Evolutionary conservation across 2,113 vertebrate species (phyloP).

Genomic region (Pelobates fuscus): DNA sequence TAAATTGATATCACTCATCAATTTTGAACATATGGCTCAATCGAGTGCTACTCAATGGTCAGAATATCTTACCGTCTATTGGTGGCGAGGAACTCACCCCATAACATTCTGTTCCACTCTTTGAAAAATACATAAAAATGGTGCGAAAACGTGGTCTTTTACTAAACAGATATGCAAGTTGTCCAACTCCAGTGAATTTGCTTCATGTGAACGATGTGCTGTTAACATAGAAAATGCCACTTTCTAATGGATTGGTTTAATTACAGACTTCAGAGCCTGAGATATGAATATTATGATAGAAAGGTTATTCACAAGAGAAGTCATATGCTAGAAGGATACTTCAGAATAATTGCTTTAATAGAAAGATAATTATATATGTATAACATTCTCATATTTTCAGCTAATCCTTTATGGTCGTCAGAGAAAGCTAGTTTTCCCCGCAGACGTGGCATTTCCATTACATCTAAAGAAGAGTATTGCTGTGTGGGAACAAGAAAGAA

Average conservation of each 20-base stretch:
- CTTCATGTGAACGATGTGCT: conserved; percentile 24
- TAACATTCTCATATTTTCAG: conserved; percentile 47
- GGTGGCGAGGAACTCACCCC: too few relatives aligned
- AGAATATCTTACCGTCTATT: too few relatives aligned
- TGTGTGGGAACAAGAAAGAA: conserved; percentile 1
- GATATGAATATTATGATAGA: conserved; percentile 50
- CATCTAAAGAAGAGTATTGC: conserved; percentile 27
- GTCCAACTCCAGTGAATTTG: conserved; percentile 18
- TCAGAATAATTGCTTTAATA: conserved; percentile 51
- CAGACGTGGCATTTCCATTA: conserved; percentile 43
- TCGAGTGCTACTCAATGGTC: too few relatives aligned
- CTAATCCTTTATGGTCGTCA: conserved; percentile 45
- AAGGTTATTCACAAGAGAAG: conserved; percentile 45
- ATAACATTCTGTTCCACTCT: too few relatives aligned
- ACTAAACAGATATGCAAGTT: neutral
- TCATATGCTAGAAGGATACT: conserved; percentile 46
- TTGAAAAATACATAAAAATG: too few relatives aligned
- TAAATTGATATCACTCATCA: too few relatives aligned
- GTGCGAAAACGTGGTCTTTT: too few relatives aligned
- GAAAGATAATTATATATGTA: conserved; percentile 52
- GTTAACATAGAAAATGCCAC: conserved; percentile 29
- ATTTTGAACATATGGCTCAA: too few relatives aligned
- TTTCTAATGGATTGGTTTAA: conserved; percentile 49
- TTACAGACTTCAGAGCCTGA: conserved; percentile 46
- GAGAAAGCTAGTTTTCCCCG: conserved; percentile 44